phyloP scores from a whole-genome alignment of 2,113 vertebrate species.

The Trochalopteron elliotii region DNA sequence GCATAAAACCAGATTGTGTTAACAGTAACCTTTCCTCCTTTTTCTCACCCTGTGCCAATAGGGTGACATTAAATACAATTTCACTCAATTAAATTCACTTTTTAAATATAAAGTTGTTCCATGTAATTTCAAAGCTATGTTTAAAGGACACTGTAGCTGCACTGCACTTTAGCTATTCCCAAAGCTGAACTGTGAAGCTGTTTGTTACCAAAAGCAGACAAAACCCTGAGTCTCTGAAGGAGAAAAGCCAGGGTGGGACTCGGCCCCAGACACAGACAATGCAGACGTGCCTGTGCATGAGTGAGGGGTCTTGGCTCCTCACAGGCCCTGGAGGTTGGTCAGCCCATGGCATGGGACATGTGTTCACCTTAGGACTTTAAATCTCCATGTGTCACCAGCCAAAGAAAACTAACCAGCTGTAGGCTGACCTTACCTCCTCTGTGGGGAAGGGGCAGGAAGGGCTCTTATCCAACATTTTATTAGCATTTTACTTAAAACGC shows the following conservation, averaged over 20 bases:
- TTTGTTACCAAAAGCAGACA: background rate
- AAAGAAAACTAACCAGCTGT: background rate
- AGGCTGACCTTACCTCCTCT: background rate
- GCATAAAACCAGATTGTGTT: background rate
- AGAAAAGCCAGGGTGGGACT: background rate
- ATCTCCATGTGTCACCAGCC: background rate
- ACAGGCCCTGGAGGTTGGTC: rapidly evolving
- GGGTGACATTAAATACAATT: background rate
- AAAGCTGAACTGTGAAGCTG: background rate
- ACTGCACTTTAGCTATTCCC: background rate
- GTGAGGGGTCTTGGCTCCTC: background rate
- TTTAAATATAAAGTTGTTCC: background rate
- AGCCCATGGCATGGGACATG: background rate
- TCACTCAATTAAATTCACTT: background rate
- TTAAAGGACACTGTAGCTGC: background rate
- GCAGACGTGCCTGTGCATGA: rapidly evolving
- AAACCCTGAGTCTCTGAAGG: background rate
- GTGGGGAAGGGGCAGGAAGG: background rate
- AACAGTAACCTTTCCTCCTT: background rate
- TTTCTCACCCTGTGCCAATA: constrained; percentile 1
- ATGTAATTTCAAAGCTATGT: background rate
- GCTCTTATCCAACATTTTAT: background rate
- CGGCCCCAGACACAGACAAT: background rate
- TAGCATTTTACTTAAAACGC: background rate
- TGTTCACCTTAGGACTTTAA: background rate